Evolutionary conservation across 2,113 vertebrate species (phyloP).

Genomic region (Paramisgurnus dabryanus): DNA sequence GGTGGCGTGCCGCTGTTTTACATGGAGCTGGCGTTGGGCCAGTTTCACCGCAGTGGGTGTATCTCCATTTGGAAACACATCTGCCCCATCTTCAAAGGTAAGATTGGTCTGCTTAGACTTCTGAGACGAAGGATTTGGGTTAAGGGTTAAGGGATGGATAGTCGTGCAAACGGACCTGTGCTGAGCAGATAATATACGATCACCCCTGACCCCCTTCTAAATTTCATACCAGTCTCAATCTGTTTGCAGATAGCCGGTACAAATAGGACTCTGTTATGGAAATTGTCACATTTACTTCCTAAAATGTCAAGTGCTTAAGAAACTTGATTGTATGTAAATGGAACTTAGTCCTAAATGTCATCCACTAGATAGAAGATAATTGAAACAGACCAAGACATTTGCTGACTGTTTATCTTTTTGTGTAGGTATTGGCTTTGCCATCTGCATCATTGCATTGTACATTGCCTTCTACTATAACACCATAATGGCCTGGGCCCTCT

Average conservation of each 20-base stretch:
- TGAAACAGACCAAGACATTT: conserved; percentile 52
- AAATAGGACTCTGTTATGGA: conserved; percentile 71
- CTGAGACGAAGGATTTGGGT: background rate
- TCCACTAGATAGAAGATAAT: conserved; percentile 40
- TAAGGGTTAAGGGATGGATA: background rate
- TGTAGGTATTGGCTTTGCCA: conserved; percentile 93
- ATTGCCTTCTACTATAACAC: conserved; percentile 99
- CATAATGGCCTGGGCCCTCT: conserved; percentile 98
- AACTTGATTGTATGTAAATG: conserved; percentile 65
- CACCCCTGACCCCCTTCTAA: conserved; percentile 12
- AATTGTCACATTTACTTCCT: conserved; percentile 76
- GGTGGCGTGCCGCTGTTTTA: conserved; percentile 98
- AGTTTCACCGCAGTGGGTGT: conserved; percentile 95
- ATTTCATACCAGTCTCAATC: conserved; percentile 41
- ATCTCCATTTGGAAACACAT: conserved; percentile 99
- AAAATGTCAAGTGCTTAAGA: conserved; percentile 71
- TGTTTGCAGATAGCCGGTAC: conserved; percentile 54
- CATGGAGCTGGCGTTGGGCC: conserved; percentile 95
- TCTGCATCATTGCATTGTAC: conserved; percentile 94
- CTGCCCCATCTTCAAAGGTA: conserved; percentile 99
- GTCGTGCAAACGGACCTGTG: background rate
- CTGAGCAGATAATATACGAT: conserved; percentile 53
- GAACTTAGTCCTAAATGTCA: conserved; percentile 70
- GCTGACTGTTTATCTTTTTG: background rate
- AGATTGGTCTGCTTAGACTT: conserved; percentile 19